Base-by-base conservation (phyloP, 2,888 invertebrate species). In the Orgyia antiqua region DNA sequence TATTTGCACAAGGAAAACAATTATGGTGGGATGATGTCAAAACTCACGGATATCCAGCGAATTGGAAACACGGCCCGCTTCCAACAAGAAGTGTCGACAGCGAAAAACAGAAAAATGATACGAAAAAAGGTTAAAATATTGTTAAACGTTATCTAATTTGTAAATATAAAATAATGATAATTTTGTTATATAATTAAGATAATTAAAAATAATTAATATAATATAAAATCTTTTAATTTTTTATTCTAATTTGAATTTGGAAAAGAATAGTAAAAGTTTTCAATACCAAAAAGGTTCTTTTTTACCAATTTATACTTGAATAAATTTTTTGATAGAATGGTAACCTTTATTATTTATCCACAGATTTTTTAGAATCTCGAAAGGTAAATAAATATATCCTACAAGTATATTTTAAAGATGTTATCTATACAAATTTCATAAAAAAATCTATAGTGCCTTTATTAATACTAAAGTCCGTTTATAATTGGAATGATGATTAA, bases 1-100 rank as follows among this genome's bases (percentile, higher is more conserved):
- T 92, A 3, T 93, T 89, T 62, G 94, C 92, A 0, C 90, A 92
- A 42, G 94, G 92, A 0, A 92, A 94, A 23, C 89, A 92, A 18
- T 90, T 93, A 39, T 88, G 89, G 59, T 95, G 94, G 93, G 93
- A 95, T 53, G 89, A 91, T 33, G 88, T 89, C 0, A 77, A 75
- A 15, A 68, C 67, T 31, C 65, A 84, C 17, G 87, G 87, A 0
- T 87, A 87, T 43, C 87, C 87, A 0, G 42, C 46, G 0, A 51
- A 42, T 4, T 87, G 86, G 86, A 72, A 70, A 34, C 76, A 82
- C 8, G 84, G 84, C 0, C 66, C 76, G 1, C 48, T 86, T 2
- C 72, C 76, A 0, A 45, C 51, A 3, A 70, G 58, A 39, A 28
- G 39, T 1, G 36, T 39, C 1, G 80, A 83, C 32, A 38, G 67